phyloP scores from a whole-genome alignment of 2,113 vertebrate species.

The Ceratotherium simum region DNA sequence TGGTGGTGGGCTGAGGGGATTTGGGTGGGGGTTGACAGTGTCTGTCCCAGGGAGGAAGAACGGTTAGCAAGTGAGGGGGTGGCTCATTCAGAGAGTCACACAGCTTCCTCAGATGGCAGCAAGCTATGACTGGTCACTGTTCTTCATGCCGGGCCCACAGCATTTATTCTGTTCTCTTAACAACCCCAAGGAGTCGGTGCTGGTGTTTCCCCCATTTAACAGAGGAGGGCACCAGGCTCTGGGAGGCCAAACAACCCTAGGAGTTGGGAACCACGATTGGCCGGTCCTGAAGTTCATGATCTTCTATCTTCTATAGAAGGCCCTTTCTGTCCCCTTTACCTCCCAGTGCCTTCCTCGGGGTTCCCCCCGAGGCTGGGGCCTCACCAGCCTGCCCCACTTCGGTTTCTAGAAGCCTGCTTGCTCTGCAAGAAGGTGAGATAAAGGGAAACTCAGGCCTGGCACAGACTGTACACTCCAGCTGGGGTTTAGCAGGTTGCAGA shows the following conservation, averaged over 20 bases:
- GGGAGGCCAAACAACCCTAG: not conserved
- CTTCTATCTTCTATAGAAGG: not conserved
- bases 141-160: not conserved
- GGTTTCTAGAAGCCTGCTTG: not conserved
- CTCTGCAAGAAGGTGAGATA: not conserved
- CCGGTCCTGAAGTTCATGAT: not conserved
- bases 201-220: not conserved
- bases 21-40: fast-evolving
- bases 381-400: not conserved
- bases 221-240: not conserved
- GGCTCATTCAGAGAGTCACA: not conserved
- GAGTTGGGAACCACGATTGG: not conserved
- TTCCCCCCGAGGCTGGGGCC: not conserved
- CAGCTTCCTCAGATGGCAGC: not conserved
- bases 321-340: not conserved
- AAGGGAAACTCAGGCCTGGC: not conserved
- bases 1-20: not conserved
- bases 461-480: not conserved
- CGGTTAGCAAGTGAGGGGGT: not conserved
- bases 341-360: not conserved
- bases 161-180: not conserved
- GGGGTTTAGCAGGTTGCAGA: not conserved
- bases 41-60: not conserved
- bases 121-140: not conserved
- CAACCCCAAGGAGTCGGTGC: not conserved